These are phyloP conservation scores for Botrylloides violaceus DNA, from an alignment of 23 tunicate species.

Conservation along the genomic window DNA sequence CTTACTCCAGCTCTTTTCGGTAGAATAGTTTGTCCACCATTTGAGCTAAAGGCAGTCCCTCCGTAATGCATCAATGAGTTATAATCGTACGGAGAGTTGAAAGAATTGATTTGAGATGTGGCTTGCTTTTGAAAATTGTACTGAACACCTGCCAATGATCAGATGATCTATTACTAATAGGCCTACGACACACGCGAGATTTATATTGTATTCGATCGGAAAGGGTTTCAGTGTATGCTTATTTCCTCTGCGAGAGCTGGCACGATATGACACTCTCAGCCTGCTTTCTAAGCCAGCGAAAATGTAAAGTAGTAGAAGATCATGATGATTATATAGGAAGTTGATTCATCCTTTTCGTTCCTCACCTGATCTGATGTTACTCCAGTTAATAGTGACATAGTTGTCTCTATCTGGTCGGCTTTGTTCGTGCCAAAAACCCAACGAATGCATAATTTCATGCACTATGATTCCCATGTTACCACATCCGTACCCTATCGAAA, in stretches of 20 bases:
- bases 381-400: conserved; percentile 16
- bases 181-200: too few species aligned
- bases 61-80: conserved; percentile 30
- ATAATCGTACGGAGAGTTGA: conserved; percentile 22
- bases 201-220: too few species aligned
- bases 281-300: too few species aligned
- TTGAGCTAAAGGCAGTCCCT: conserved; percentile 8
- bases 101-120: conserved; percentile 4
- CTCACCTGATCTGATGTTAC: conserved; percentile 20
- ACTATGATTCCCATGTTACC: conserved; percentile 30
- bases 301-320: conserved; percentile 4
- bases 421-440: conserved; percentile 59
- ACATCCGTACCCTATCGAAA: conserved; percentile 38
- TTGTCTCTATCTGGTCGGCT: conserved; percentile 37
- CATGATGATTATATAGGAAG: too few species aligned
- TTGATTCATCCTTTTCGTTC: not conserved
- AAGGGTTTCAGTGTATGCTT: too few species aligned
- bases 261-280: too few species aligned
- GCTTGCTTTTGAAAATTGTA: conserved; percentile 32
- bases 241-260: too few species aligned
- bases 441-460: conserved; percentile 49
- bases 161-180: too few species aligned
- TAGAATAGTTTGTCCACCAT: conserved; percentile 22
- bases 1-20: not conserved
- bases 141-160: conserved; percentile 16